phyloP scores from a whole-genome alignment of 2,797 vertebrate species.

The Pangasius djambal region DNA sequence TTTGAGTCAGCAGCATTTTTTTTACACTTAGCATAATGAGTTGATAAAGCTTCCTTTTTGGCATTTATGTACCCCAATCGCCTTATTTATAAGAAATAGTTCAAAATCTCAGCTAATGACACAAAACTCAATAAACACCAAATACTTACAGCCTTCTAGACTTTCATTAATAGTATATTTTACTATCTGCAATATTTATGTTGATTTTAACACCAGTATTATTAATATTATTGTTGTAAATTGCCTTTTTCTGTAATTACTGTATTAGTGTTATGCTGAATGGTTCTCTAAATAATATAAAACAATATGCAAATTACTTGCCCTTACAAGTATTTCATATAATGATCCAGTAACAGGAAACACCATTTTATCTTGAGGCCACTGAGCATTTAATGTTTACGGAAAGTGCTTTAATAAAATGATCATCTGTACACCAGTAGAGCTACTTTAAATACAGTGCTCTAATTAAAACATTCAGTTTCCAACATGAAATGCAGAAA shows the following conservation, averaged over 20 bases:
- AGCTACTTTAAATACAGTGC: neutral
- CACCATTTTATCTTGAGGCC: neutral
- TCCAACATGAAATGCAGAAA: neutral
- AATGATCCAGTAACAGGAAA: neutral
- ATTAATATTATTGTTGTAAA: neutral
- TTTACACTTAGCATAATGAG: neutral
- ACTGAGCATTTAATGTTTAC: constrained; percentile 22
- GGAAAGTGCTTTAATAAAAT: constrained; percentile 9
- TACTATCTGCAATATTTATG: neutral
- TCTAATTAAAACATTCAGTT: neutral
- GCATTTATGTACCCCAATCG: neutral
- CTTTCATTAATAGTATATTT: neutral
- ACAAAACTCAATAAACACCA: neutral
- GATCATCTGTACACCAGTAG: neutral
- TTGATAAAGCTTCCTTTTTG: neutral
- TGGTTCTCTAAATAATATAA: neutral
- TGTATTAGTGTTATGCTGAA: neutral
- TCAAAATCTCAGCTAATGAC: neutral
- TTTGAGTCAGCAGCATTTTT: neutral
- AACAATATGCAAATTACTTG: neutral
- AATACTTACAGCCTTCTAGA: neutral
- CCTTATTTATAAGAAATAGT: neutral
- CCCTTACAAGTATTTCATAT: neutral
- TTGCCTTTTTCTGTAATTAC: neutral
- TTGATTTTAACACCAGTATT: neutral